These are phyloP conservation scores for Cantharis flavilabris DNA, from an alignment of 2,888 invertebrate species.

Conservation along the genomic window DNA sequence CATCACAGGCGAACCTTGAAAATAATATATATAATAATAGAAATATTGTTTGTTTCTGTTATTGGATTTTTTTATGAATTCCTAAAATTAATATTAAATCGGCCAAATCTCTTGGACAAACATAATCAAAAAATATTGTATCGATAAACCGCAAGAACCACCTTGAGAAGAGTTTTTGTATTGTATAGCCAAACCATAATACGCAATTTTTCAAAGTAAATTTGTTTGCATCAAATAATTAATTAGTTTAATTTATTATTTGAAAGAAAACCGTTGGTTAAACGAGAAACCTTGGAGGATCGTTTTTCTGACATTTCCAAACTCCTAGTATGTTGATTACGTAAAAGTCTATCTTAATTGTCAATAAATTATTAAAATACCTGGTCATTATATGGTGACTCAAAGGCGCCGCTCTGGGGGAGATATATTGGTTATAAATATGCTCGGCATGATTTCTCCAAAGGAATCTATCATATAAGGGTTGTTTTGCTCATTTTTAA, in stretches of 20 bases:
- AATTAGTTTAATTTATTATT: neutral
- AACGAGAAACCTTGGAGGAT: neutral
- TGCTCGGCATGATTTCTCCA: conserved; percentile 38
- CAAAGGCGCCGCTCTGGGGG: conserved; percentile 48
- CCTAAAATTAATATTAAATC: neutral
- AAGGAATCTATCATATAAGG: conserved; percentile 28
- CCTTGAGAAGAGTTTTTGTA: neutral
- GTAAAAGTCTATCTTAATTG: conserved; percentile 46
- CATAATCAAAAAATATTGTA: neutral
- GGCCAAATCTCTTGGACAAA: neutral
- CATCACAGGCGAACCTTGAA: neutral
- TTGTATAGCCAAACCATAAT: neutral
- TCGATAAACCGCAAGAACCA: neutral
- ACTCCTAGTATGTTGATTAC: conserved; percentile 32
- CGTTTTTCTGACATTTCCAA: conserved; percentile 15
- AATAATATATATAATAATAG: no score
- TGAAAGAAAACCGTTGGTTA: neutral
- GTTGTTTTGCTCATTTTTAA: conserved; percentile 36
- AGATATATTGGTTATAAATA: conserved; percentile 50
- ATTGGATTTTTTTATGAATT: neutral
- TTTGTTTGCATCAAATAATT: neutral
- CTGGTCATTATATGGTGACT: conserved; percentile 46
- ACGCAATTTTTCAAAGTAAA: neutral
- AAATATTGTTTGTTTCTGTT: neutral
- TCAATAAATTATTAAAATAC: conserved; percentile 52